Percentiles rank a stretch among this genome's conserved stretches.
Evolutionary conservation across 2,888 invertebrate species (phyloP).

Genomic region (Drosophila trichaetosa): DNA sequence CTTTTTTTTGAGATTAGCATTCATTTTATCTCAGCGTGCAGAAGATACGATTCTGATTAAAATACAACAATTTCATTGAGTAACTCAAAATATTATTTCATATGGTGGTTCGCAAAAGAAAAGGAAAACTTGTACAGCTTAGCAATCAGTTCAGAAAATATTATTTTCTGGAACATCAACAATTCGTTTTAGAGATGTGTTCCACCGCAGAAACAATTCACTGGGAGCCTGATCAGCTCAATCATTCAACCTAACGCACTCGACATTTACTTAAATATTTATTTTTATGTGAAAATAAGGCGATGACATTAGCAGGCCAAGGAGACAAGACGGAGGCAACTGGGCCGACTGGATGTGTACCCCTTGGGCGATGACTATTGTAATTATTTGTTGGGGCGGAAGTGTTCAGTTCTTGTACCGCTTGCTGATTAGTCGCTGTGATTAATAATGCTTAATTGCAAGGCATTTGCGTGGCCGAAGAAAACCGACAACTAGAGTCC

Average conservation of each 20-base stretch:
- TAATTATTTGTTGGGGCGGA: conserved; percentile 70
- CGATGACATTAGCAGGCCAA: conserved; percentile 52
- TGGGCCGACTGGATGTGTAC: conserved; percentile 32
- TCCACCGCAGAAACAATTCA: not conserved
- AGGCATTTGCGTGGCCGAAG: conserved; percentile 61
- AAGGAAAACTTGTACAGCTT: not conserved
- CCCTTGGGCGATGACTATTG: conserved; percentile 63
- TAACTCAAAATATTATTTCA: not conserved
- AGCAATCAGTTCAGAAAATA: not conserved
- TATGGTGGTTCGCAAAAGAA: not conserved
- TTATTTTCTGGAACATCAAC: not conserved
- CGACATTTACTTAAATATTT: conserved; percentile 75
- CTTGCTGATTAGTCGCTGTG: conserved; percentile 66
- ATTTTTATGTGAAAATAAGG: conserved; percentile 67
- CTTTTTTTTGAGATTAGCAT: too few species aligned
- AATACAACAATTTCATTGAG: not conserved
- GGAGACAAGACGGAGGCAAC: not conserved
- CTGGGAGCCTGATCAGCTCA: not conserved
- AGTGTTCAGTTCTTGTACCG: conserved; percentile 50
- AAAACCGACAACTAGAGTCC: conserved; percentile 22
- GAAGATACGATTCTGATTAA: not conserved
- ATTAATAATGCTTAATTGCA: conserved; percentile 79
- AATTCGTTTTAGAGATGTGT: not conserved
- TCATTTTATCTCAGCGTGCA: not conserved
- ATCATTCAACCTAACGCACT: conserved; percentile 19